Conservation (phyloP, 1,140 invertebrate genomes). For the Drosophila punjabiensis region DNA sequence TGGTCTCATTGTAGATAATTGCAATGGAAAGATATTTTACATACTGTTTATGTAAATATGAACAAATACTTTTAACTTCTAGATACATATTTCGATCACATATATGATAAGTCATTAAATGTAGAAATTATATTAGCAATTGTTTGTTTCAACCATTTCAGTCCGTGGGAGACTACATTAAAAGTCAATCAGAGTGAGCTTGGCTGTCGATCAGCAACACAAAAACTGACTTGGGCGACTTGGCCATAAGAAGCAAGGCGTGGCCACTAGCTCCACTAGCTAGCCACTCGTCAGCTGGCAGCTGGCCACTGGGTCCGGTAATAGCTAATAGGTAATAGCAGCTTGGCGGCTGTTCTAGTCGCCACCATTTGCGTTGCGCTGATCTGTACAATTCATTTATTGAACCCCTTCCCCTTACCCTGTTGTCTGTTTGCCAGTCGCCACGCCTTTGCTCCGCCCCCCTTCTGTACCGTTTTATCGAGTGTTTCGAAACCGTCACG, state of each 20-base stretch:
- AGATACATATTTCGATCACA: neutral
- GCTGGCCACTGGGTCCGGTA: constrained; percentile 18
- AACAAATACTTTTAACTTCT: neutral
- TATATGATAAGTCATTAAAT: neutral
- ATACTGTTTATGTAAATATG: neutral
- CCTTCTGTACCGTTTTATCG: constrained; percentile 22
- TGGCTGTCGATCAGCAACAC: constrained; percentile 11
- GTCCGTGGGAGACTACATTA: neutral
- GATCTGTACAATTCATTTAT: constrained; percentile 23
- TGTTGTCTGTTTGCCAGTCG: neutral
- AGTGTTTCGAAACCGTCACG: constrained; percentile 64
- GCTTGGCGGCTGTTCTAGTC: constrained; percentile 37
- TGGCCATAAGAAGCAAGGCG: constrained; percentile 28
- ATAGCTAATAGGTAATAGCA: constrained; percentile 24
- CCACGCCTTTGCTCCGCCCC: constrained; percentile 12
- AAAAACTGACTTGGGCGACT: constrained; percentile 10
- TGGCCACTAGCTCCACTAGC: constrained; percentile 13
- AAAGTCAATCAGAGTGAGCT: constrained; percentile 33
- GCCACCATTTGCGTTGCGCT: constrained; percentile 20
- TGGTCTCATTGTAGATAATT: constrained; percentile 12
- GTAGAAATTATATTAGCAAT: constrained; percentile 1
- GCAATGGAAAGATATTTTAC: neutral
- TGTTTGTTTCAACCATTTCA: constrained; percentile 4
- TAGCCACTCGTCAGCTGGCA: constrained; percentile 10
- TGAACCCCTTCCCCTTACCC: constrained; percentile 2